Evolutionary conservation across 1,140 invertebrate species (phyloP).

Genomic region (Drosophila mayri): DNA sequence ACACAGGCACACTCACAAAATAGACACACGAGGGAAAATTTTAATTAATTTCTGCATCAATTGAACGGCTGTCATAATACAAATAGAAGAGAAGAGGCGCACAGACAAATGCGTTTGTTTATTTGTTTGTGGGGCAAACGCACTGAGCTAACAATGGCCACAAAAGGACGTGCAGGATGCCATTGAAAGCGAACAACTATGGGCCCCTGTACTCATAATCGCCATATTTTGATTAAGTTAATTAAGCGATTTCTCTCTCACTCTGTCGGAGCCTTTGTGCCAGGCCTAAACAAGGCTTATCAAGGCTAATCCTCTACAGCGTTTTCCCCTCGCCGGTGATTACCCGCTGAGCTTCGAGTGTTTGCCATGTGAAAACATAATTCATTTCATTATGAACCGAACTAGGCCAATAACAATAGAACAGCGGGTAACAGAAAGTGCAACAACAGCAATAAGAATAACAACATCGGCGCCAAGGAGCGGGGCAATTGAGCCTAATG

Average conservation of each 20-base stretch:
- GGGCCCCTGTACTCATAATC: slow-evolving; percentile 47
- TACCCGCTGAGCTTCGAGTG: slow-evolving; percentile 63
- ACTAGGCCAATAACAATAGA: slow-evolving; percentile 66
- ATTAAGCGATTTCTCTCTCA: slow-evolving; percentile 76
- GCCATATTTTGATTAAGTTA: slow-evolving; percentile 82
- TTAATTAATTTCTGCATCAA: slow-evolving; percentile 76
- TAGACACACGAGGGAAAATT: slow-evolving; percentile 48
- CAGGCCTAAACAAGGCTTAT: slow-evolving; percentile 54
- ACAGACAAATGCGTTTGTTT: slow-evolving; percentile 39
- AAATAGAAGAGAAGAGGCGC: slow-evolving; percentile 54
- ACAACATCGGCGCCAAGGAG: slow-evolving; percentile 30
- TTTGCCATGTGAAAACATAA: slow-evolving; percentile 74
- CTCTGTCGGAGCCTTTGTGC: slow-evolving; percentile 21
- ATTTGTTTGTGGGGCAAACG: slow-evolving; percentile 69
- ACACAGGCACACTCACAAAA: slow-evolving; percentile 1
- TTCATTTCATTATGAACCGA: slow-evolving; percentile 69
- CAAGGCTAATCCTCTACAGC: slow-evolving; percentile 38
- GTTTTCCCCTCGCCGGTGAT: slow-evolving; percentile 20
- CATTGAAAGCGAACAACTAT: slow-evolving; percentile 10
- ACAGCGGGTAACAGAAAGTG: slow-evolving; percentile 41
- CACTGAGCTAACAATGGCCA: slow-evolving; percentile 53
- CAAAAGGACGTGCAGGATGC: slow-evolving; percentile 55
- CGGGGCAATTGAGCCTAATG: slow-evolving; percentile 68
- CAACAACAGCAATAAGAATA: slow-evolving; percentile 42
- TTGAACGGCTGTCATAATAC: slow-evolving; percentile 74